A percentile compares a stretch with the other conserved stretches of the same genome.
Conservation (phyloP, 1,140 invertebrate species). For the Zaprionus ghesquierei region DNA sequence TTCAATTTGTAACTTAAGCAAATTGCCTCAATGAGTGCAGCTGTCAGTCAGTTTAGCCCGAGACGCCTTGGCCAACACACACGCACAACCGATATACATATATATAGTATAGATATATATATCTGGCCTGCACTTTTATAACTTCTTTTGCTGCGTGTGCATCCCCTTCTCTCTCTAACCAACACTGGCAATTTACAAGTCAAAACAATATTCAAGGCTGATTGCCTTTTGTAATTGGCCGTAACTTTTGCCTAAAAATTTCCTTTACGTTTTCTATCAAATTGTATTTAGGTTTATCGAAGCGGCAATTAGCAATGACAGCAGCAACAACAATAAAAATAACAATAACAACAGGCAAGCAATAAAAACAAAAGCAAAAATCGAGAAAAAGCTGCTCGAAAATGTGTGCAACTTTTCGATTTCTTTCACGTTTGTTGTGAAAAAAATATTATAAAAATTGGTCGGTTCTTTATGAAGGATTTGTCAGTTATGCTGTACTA, state of each 20-base stretch:
- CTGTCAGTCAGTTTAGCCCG: slow-evolving; percentile 65
- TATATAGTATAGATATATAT: background rate
- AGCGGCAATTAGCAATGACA: slow-evolving; percentile 49
- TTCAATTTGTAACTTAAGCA: slow-evolving; percentile 82
- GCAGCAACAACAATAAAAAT: slow-evolving; percentile 1
- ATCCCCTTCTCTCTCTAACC: too few species aligned
- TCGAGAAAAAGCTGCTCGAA: background rate
- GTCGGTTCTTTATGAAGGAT: background rate
- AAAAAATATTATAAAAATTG: background rate
- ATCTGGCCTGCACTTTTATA: background rate
- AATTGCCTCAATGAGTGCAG: slow-evolving; percentile 81
- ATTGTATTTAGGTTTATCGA: slow-evolving; percentile 47
- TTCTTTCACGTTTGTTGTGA: background rate
- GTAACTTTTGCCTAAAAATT: slow-evolving; percentile 28
- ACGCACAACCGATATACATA: background rate
- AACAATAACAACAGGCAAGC: background rate
- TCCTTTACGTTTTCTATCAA: slow-evolving; percentile 19
- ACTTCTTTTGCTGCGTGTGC: background rate
- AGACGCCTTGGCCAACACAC: background rate
- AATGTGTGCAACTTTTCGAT: background rate
- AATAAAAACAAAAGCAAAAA: background rate
- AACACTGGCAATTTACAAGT: slow-evolving; percentile 27
- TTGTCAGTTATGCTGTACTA: background rate
- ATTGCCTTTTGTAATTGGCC: slow-evolving; percentile 69
- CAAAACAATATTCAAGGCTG: slow-evolving; percentile 61